These are phyloP conservation scores for Lepilemur ruficaudatus DNA, from an alignment of 2,797 vertebrate genomes.

Conservation along the genomic window DNA sequence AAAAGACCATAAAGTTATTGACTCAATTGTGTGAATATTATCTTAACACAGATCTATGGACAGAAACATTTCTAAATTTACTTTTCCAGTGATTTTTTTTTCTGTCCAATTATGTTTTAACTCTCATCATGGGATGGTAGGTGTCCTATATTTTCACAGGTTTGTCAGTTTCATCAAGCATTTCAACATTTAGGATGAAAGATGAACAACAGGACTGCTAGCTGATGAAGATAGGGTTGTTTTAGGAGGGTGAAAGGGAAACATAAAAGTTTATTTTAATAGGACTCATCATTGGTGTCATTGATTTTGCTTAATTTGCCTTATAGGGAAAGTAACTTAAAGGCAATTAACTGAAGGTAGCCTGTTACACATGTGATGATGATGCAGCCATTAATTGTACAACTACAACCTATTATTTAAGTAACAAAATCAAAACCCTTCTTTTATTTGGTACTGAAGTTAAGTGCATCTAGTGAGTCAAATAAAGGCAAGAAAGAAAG, in stretches of 20 bases:
- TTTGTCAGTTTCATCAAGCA: not conserved
- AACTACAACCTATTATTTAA: not conserved
- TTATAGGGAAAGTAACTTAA: not conserved
- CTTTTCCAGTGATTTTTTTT: not conserved
- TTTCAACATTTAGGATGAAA: not conserved
- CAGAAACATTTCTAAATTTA: not conserved
- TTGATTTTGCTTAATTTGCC: not conserved
- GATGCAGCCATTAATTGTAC: not conserved
- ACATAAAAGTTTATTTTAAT: not conserved
- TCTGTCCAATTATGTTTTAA: not conserved
- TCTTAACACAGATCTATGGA: not conserved
- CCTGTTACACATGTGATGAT: not conserved
- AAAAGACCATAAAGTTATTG: no score
- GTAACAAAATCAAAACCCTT: not conserved
- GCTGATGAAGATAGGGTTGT: not conserved
- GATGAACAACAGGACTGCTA: not conserved
- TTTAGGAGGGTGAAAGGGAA: not conserved
- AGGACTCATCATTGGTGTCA: not conserved
- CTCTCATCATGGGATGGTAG: not conserved
- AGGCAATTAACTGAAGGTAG: not conserved
- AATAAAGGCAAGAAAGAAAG: not conserved
- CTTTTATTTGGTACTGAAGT: not conserved
- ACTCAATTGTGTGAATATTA: not conserved
- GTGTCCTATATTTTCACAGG: not conserved
- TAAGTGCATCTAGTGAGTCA: not conserved